Conservation (phyloP, 2,888 invertebrate species). For the Tenthredo scrophulariae region DNA sequence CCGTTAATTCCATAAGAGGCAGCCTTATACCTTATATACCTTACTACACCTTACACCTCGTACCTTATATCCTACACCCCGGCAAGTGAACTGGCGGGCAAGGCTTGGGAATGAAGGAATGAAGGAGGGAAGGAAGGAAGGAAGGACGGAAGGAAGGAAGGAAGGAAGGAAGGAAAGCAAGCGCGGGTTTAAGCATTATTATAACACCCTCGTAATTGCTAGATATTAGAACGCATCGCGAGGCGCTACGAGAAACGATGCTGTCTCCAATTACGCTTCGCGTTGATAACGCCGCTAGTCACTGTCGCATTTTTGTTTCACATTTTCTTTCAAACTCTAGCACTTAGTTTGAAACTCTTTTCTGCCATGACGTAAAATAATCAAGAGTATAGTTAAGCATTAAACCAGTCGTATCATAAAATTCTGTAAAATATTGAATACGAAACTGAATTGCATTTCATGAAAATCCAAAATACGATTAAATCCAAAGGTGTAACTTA, state of each 20-base stretch:
- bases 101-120: conserved; percentile 26
- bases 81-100: conserved; percentile 27
- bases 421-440: background rate
- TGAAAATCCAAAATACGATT: background rate
- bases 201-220: conserved; percentile 75
- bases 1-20: conserved; percentile 76
- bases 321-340: conserved; percentile 21
- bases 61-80: conserved; percentile 45
- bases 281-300: conserved; percentile 43
- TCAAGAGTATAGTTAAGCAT: background rate
- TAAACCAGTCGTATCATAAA: background rate
- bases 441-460: background rate
- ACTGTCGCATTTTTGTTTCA: background rate
- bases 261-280: conserved; percentile 52
- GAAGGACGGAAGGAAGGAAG: conserved; percentile 37
- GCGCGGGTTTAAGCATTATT: conserved; percentile 72
- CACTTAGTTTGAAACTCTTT: background rate
- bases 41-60: conserved; percentile 49
- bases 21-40: conserved; percentile 57
- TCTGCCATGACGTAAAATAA: background rate
- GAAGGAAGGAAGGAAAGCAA: conserved; percentile 44
- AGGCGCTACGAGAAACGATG: conserved; percentile 57
- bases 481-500: conserved; percentile 77
- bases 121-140: conserved; percentile 43
- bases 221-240: conserved; percentile 73